Base-by-base conservation (phyloP, 2,113 vertebrate genomes). In the Scophthalmus maximus region DNA sequence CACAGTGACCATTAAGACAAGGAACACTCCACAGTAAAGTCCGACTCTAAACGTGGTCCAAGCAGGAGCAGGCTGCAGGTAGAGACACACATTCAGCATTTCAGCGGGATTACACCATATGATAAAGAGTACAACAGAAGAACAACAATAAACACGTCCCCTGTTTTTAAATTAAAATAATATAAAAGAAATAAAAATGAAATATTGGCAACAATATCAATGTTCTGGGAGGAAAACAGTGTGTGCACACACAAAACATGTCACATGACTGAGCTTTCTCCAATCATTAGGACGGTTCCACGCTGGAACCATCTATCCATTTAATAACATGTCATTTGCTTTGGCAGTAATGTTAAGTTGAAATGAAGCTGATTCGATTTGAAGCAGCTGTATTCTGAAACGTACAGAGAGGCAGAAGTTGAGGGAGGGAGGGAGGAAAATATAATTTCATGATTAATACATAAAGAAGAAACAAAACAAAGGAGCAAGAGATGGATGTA, bases 41-140 rank as follows among this genome's bases (percentile, higher is more conserved):
- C 98, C 98, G 6, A 99, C 98, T 86, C 98, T 94, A 79, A 98
- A 99, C 15, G 97, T 99, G 82, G 98, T 99, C 98, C 98, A 99
- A 27, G 97, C 95, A 83, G 98, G 98, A 15, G 98, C 96, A 27
- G 98, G 97, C 97, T 99, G 92, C 42, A 77, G 89, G 51, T 17
- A 67, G 10, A 81, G 32, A 40, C 11, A 55, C 42, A 51, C 11
- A 47, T 12, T 36, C n/a, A 36, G 3, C 15, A 30, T 15, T 14
- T n/a, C 3, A 51, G 18, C 10, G 10, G 22, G 22, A 27, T 2
- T 25, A 25, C 9, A 30, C 4, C 22, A 17, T 10, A 27, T 10
- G 36, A 27, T 14, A 15, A 14, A 51, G 25, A 52, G 20, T 49
- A 20, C 9, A 20, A 46, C 17, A 46, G 20, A 49, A 22, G 2